Evolutionary conservation across 2,888 invertebrate species (phyloP).

Genomic region (Notodonta ziczac): DNA sequence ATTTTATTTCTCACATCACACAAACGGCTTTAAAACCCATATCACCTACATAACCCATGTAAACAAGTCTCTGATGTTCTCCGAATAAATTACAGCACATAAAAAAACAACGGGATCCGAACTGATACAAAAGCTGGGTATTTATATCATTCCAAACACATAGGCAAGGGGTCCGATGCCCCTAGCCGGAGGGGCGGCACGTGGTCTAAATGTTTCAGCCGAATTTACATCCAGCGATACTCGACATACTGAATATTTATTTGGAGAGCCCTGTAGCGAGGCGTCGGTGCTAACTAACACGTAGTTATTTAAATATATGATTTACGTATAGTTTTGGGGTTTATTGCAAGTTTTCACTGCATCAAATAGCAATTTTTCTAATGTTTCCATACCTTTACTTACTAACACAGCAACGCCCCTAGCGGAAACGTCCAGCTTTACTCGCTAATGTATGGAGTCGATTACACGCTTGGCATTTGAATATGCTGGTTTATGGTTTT

Average conservation of each 20-base stretch:
- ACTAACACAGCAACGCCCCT: too few species aligned
- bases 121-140: slow-evolving; percentile 52
- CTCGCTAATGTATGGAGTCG: too few species aligned
- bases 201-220: slow-evolving; percentile 77
- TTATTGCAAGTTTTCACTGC: too few species aligned
- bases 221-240: slow-evolving; percentile 67
- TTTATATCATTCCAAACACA: slow-evolving; percentile 67
- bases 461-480: too few species aligned
- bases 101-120: slow-evolving; percentile 48
- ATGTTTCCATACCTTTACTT: too few species aligned
- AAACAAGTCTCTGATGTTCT: slow-evolving; percentile 4
- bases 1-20: background rate
- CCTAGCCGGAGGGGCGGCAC: slow-evolving; percentile 58
- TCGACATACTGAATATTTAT: slow-evolving; percentile 57
- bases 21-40: background rate
- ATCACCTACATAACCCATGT: slow-evolving; percentile 3
- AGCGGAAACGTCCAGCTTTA: too few species aligned
- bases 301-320: background rate
- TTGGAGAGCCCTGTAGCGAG: slow-evolving; percentile 22
- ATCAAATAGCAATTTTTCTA: too few species aligned
- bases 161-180: slow-evolving; percentile 48
- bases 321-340: too few species aligned
- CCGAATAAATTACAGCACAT: slow-evolving; percentile 9
- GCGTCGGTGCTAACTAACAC: background rate
- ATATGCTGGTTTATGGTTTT: too few species aligned